Evolutionary conservation across 2,888 invertebrate species (phyloP).

Genomic region (Diachrysia chrysitis): DNA sequence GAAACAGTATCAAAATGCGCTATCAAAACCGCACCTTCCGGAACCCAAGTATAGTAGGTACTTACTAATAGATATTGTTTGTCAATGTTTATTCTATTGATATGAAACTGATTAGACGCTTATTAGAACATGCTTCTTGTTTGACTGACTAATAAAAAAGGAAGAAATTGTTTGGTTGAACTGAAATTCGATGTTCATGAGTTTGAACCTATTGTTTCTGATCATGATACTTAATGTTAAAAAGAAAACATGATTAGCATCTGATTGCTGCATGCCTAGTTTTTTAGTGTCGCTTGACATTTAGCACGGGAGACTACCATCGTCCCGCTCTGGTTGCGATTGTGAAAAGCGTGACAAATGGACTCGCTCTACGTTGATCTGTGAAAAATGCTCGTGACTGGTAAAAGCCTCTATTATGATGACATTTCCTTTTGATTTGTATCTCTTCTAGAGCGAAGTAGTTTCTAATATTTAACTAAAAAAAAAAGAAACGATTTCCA

Average conservation of each 20-base stretch:
- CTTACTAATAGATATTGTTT: conserved; percentile 34
- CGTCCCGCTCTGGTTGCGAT: conserved; percentile 81
- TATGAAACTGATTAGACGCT: conserved; percentile 35
- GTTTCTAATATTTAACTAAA: conserved; percentile 12
- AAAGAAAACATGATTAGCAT: conserved; percentile 22
- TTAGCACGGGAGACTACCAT: conserved; percentile 74
- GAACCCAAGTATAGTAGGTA: conserved; percentile 30
- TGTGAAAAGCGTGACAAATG: conserved; percentile 84
- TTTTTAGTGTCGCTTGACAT: conserved; percentile 58
- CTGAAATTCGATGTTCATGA: neutral
- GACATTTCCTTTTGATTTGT: conserved; percentile 49
- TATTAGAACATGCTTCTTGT: neutral
- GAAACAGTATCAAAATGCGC: conserved; percentile 23
- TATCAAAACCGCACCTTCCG: conserved; percentile 51
- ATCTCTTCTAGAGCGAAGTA: conserved; percentile 18
- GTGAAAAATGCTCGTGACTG: conserved; percentile 62
- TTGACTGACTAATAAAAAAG: neutral
- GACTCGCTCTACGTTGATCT: conserved; percentile 61
- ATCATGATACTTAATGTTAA: conserved; percentile 15
- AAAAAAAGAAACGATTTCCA: conserved; percentile 14
- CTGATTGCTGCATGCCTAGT: conserved; percentile 13
- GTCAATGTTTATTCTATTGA: conserved; percentile 50
- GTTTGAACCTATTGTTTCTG: conserved; percentile 9
- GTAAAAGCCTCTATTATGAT: conserved; percentile 54
- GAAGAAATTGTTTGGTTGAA: neutral